These are phyloP conservation scores for Dilophus febrilis DNA, from an alignment of 2,888 invertebrate genomes.

Conservation along the genomic window DNA sequence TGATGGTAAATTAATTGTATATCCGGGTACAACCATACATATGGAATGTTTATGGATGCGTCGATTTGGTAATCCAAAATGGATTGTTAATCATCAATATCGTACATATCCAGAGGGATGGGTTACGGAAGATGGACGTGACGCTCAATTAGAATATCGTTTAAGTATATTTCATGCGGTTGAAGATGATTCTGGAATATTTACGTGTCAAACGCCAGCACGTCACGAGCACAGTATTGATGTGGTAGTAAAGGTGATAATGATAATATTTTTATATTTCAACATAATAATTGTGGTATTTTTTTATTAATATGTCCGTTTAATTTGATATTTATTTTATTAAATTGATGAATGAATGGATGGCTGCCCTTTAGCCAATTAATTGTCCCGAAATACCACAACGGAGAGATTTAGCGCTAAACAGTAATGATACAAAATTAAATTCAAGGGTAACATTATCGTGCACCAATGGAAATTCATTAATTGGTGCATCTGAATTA, in stretches of 20 bases:
- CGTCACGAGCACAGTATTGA: constrained; percentile 65
- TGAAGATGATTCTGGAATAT: constrained; percentile 68
- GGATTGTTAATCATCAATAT: constrained; percentile 55
- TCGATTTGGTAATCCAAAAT: constrained; percentile 69
- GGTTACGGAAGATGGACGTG: constrained; percentile 64
- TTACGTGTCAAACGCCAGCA: constrained; percentile 72
- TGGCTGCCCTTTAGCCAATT: constrained; percentile 46
- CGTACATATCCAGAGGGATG: constrained; percentile 63
- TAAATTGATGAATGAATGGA: too few species aligned
- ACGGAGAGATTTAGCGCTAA: constrained; percentile 54
- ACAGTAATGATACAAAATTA: constrained; percentile 52
- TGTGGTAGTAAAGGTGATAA: constrained; percentile 65
- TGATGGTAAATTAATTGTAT: constrained; percentile 68
- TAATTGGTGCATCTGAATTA: constrained; percentile 58
- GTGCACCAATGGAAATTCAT: constrained; percentile 63
- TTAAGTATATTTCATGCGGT: constrained; percentile 65
- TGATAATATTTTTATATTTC: too few species aligned
- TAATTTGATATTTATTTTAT: too few species aligned
- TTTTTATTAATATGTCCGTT: too few species aligned
- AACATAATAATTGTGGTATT: too few species aligned
- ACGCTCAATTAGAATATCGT: constrained; percentile 62
- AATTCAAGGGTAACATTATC: constrained; percentile 56
- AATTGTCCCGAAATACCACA: constrained; percentile 44
- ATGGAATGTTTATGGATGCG: constrained; percentile 83
- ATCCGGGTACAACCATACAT: constrained; percentile 69